Evolutionary conservation across 2,888 invertebrate genomes (phyloP).

Genomic region (Dioctria rufipes): DNA sequence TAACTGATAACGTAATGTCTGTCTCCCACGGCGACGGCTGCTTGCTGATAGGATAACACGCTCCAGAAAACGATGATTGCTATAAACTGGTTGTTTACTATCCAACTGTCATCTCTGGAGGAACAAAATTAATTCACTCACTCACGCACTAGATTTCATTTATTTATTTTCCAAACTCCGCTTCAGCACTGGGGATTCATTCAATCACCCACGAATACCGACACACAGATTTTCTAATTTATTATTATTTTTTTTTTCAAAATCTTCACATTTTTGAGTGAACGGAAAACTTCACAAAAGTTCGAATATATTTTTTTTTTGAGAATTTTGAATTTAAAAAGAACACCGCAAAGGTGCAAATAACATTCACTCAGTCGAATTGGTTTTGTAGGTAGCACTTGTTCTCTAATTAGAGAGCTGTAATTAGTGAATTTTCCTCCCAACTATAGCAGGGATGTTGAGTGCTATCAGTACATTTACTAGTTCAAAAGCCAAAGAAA

Average conservation of each 20-base stretch:
- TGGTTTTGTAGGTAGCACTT: not conserved
- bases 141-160: not conserved
- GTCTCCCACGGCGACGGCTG: not conserved
- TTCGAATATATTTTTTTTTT: not conserved
- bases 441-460: not conserved
- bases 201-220: constrained; percentile 35
- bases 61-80: not conserved
- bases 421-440: constrained; percentile 6
- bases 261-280: constrained; percentile 8
- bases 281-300: constrained; percentile 24
- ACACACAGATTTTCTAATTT: too few relatives aligned
- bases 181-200: constrained; percentile 6
- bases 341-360: not conserved
- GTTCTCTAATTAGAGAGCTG: constrained; percentile 6
- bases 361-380: constrained; percentile 8
- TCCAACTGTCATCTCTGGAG: constrained; percentile 35
- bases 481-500: too few relatives aligned
- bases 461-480: too few relatives aligned
- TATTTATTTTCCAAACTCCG: constrained; percentile 7
- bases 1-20: not conserved
- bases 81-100: not conserved
- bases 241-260: not conserved
- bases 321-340: not conserved
- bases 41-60: not conserved
- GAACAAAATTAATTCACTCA: constrained; percentile 41